These are phyloP conservation scores for Stomorhina lunata DNA, from an alignment of 2,888 invertebrate species.

Conservation along the genomic window DNA sequence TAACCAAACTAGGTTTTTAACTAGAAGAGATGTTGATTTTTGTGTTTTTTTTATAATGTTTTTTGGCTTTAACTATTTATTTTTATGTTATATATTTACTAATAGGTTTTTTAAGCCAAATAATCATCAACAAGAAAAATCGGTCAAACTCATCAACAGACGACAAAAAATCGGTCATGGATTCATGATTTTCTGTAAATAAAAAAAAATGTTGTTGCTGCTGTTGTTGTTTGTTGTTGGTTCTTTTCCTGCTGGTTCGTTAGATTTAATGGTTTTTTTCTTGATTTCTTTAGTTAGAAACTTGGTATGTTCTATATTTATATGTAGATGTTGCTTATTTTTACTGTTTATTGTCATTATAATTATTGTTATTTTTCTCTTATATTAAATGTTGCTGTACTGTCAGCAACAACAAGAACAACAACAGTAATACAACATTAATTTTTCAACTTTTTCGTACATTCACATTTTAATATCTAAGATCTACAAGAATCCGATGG, in stretches of 20 bases:
- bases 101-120: slow-evolving; percentile 45
- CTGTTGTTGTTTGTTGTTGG: not conserved
- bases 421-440: not conserved
- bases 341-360: not conserved
- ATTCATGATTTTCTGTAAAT: slow-evolving; percentile 37
- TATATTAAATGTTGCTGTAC: not conserved
- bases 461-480: not conserved
- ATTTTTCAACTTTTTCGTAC: not conserved
- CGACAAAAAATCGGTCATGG: slow-evolving; percentile 55
- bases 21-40: not conserved
- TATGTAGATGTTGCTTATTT: not conserved
- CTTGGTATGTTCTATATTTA: slow-evolving; percentile 1
- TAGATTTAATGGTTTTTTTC: not conserved
- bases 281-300: slow-evolving; percentile 6
- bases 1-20: slow-evolving; percentile 53
- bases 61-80: not conserved
- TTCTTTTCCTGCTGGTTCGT: not conserved
- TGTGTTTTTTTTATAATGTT: not conserved
- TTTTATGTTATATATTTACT: not conserved
- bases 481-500: not conserved
- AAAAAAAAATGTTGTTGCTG: not conserved
- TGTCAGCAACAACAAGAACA: not conserved
- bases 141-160: slow-evolving; percentile 57
- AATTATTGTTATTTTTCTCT: slow-evolving; percentile 1
- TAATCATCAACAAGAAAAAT: slow-evolving; percentile 51